Conservation (phyloP, 2,888 invertebrate genomes). For the Cosmia trapezina region DNA sequence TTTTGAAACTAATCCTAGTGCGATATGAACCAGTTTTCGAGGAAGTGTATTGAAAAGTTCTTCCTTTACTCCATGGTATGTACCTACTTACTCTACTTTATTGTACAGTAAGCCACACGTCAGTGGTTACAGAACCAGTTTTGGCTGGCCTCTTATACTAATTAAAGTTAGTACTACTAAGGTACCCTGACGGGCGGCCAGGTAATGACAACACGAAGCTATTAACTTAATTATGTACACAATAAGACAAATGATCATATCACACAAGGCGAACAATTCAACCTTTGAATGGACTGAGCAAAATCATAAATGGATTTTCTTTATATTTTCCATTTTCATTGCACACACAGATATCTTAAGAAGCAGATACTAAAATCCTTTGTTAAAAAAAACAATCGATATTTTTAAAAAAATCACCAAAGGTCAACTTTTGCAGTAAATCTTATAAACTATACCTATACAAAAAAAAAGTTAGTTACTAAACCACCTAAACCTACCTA, state of each 20-base stretch:
- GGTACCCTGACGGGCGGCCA: not conserved
- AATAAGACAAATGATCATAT: not conserved
- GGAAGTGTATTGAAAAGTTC: too few species aligned
- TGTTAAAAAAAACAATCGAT: not conserved
- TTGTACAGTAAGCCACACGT: not conserved
- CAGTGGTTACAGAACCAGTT: not conserved
- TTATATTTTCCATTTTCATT: not conserved
- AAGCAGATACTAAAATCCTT: not conserved
- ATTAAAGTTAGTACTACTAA: not conserved
- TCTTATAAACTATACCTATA: too few species aligned
- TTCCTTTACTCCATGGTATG: too few species aligned
- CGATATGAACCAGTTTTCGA: too few species aligned
- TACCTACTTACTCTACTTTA: not conserved
- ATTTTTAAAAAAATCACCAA: not conserved
- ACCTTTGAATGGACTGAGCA: not conserved
- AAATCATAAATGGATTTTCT: not conserved
- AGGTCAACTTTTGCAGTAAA: not conserved
- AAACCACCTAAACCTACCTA: not conserved
- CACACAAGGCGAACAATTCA: not conserved
- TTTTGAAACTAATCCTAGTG: too few species aligned
- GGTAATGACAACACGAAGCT: conserved; percentile 4
- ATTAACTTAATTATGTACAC: conserved; percentile 19
- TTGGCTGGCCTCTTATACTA: not conserved
- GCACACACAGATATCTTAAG: not conserved
- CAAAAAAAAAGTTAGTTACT: not conserved